Evolutionary conservation across 2,888 invertebrate species (phyloP), one percentile per base, ranked within the genome.

Genomic region (Scaeva pyrastri): DNA sequence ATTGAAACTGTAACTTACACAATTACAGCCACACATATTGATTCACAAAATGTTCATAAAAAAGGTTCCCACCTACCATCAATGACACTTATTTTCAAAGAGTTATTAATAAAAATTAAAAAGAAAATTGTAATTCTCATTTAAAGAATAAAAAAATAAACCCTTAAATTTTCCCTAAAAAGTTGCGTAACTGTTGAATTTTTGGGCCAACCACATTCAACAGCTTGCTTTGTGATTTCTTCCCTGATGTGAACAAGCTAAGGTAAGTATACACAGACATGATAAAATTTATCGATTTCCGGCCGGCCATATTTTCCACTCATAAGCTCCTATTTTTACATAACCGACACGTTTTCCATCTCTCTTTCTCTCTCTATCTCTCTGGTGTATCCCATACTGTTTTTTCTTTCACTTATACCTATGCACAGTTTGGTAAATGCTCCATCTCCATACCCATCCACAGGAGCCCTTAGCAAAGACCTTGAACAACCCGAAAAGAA

Each of bases 221-320:
- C 84, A 84, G 84, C 79, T 84, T 84, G 84, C 71, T 50, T 31
- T 36, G n/a, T 50, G 64, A 48, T 66, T 48, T 52, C 50, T 16
- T 52, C 72, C 21, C 41, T 41, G 31, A 31, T 31, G 58, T 43
- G 26, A 21, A 76, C 19, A 56, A 11, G 48, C 48, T 43, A 31
- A 11, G 8, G 31, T 14, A 45, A n/a, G 23, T 68, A 52, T 50
- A 72, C 64, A 68, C 39, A 72, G 58, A 62, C 52, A 79, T 12
- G 31, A n/a, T 45, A 74, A 84, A 72, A 36, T 71, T 45, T 84
- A 84, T 84, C 71, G 84, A 84, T 84, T 84, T 84, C 79, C 79
- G 71, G 71, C 84, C 84, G 84, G 84, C 84, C 79, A 84, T 84
- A 75, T 84, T 79, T 71, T 62, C 68, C 56, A 66, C 71, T 36